These are phyloP conservation scores for Malacoctenus gilli DNA, from an alignment of 2,797 vertebrate genomes.

Conservation along the genomic window DNA sequence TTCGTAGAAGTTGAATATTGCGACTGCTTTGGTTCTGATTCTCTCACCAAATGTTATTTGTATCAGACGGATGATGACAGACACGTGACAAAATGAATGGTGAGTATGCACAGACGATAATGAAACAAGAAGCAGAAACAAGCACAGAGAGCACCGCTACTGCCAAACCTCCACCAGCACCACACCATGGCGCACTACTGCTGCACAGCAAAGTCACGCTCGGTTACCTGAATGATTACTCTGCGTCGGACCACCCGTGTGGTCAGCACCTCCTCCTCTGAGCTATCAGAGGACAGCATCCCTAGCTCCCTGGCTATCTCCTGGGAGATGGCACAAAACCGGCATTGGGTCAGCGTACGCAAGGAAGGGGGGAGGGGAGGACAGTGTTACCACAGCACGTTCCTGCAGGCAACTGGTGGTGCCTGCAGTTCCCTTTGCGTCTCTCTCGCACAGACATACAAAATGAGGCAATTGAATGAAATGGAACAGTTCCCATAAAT, in stretches of 20 bases:
- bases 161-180: too few relatives aligned
- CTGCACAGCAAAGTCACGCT: constrained; percentile 33
- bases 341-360: constrained; percentile 59
- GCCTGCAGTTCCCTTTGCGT: constrained; percentile 55
- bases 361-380: too few relatives aligned
- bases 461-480: constrained; percentile 1
- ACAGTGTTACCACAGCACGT: constrained; percentile 33
- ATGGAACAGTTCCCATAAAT: background rate
- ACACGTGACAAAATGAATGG: too few relatives aligned
- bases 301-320: constrained; percentile 93
- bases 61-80: too few relatives aligned
- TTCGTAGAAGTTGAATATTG: too few relatives aligned
- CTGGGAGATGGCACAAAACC: constrained; percentile 86
- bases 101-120: too few relatives aligned
- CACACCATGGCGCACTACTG: constrained; percentile 3
- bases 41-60: too few relatives aligned
- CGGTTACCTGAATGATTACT: constrained; percentile 95
- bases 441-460: background rate
- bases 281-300: constrained; percentile 91
- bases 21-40: too few relatives aligned
- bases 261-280: constrained; percentile 94
- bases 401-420: constrained; percentile 15
- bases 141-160: constrained; percentile 17
- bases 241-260: constrained; percentile 95
- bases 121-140: too few relatives aligned